A percentile compares a stretch with the other conserved stretches of the same genome.
Evolutionary conservation across 2,888 invertebrate genomes (phyloP).

Genomic region (Cactoblastis cactorum): DNA sequence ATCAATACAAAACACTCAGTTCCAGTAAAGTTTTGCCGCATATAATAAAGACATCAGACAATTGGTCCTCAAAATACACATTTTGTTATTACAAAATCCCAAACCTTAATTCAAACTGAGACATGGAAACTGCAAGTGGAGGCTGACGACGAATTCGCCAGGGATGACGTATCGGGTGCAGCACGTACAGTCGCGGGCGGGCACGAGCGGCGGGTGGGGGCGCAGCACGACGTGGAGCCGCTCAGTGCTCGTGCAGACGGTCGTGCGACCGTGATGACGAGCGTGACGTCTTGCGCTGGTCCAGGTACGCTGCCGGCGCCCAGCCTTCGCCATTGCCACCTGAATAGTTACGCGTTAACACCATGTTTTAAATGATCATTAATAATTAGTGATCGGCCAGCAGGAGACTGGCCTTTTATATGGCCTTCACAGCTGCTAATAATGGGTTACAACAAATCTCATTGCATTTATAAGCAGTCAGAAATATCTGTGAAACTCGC

Average conservation of each 20-base stretch:
- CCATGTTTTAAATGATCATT: too few relatives aligned
- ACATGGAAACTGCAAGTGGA: slow-evolving; percentile 8
- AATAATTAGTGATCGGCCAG: too few relatives aligned
- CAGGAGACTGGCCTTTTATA: too few relatives aligned
- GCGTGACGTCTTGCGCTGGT: slow-evolving; percentile 88
- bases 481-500: too few relatives aligned
- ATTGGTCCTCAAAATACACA: too few relatives aligned
- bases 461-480: too few relatives aligned
- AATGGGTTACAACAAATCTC: too few relatives aligned
- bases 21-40: too few relatives aligned
- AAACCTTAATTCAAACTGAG: neutral
- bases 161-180: slow-evolving; percentile 10
- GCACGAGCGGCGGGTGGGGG: neutral
- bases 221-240: slow-evolving; percentile 15
- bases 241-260: slow-evolving; percentile 72
- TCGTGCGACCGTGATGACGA: slow-evolving; percentile 84
- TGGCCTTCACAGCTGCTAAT: too few relatives aligned
- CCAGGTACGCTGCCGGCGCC: slow-evolving; percentile 96
- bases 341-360: slow-evolving; percentile 26
- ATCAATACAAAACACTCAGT: too few relatives aligned
- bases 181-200: neutral
- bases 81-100: neutral
- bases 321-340: slow-evolving; percentile 90
- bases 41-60: too few relatives aligned
- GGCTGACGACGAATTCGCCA: slow-evolving; percentile 11